phyloP scores from a whole-genome alignment of 2,113 vertebrate genomes.

The Thunnus thynnus region DNA sequence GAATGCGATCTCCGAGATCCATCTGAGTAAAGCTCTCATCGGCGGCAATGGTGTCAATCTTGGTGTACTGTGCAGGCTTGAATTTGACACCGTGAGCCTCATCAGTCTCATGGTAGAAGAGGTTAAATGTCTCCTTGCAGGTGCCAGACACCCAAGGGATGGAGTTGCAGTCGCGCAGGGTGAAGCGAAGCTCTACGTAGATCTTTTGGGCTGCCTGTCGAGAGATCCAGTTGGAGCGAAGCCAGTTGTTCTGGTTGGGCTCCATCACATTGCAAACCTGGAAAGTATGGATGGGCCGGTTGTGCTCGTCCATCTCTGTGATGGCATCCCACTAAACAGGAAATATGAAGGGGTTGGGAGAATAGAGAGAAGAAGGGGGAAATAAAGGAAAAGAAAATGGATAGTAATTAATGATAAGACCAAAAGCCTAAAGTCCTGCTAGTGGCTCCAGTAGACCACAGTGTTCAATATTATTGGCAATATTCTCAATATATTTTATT shows the following conservation, averaged over 20 bases:
- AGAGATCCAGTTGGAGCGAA: conserved; percentile 95
- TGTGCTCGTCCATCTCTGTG: conserved; percentile 98
- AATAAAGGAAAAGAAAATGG: not conserved
- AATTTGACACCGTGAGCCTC: conserved; percentile 92
- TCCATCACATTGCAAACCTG: conserved; percentile 98
- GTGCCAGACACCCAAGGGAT: conserved; percentile 96
- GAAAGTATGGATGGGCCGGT: conserved; percentile 95
- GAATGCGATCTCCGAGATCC: conserved; percentile 96
- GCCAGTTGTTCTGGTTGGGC: conserved; percentile 98
- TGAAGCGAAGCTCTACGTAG: conserved; percentile 97
- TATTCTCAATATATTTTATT: too few relatives aligned
- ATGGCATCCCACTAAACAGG: conserved; percentile 94
- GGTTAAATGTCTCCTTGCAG: conserved; percentile 97
- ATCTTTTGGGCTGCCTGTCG: conserved; percentile 95
- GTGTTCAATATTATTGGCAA: not conserved
- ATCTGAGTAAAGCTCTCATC: conserved; percentile 98
- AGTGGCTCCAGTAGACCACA: not conserved
- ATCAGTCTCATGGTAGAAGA: conserved; percentile 95
- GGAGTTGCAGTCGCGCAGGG: conserved; percentile 96
- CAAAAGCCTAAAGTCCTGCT: not conserved
- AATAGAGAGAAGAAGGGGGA: not conserved
- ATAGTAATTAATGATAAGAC: conserved; percentile 13
- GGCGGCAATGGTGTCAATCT: conserved; percentile 96
- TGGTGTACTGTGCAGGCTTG: conserved; percentile 90
- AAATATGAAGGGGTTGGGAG: conserved; percentile 23